Base-by-base conservation (phyloP, 2,113 vertebrate species). In the Nanorana parkeri region DNA sequence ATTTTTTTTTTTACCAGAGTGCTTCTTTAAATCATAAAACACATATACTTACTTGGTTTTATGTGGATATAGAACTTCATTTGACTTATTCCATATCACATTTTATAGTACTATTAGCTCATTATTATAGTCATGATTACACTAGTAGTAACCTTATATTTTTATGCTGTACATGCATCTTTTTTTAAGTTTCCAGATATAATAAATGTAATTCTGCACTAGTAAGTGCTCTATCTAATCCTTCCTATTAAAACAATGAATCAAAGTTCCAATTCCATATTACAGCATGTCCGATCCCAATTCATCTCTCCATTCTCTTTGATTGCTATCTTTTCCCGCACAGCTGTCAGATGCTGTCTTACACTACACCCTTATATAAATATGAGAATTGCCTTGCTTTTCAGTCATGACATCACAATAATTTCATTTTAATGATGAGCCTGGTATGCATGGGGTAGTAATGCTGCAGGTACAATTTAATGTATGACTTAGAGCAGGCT, bases 331-430 rank as follows among this genome's bases (percentile, higher is more conserved):
- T 47, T 68, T 41, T 68, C 17, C 32, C 41, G 7, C 20, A 47
- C 32, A 63, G 60, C 60, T 63, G 60, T 63, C 60, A 63, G 60
- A 24, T 63, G 60, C 60, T 24, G 36, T 68, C 32, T 41, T 8
- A 21, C 36, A 47, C 10, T 7, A 8, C 36, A 47, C n/a, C 32
- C 36, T 23, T 68, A 68, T 68, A 68, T 23, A 47, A 36, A 41
- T 29, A 67, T 68, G 32, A 13, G 32, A 68, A 68, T 68, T 41
- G 32, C 41, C 66, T 68, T 36, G n/a, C 11, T 68, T 41, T 41
- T 68, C 32, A 47, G 20, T 41, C 20, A 68, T 41, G 66, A 68
- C 32, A 36, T 17, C 63, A 65, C 19, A 23, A n/a, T 32, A n/a
- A 68, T 68, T 47, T 47, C 5, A 17, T 41, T 68, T 41, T 47